A percentile compares a stretch with the other conserved stretches of the same genome.
These are phyloP conservation scores for Leucozona laternaria DNA, from an alignment of 2,888 invertebrate genomes.

Conservation along the genomic window DNA sequence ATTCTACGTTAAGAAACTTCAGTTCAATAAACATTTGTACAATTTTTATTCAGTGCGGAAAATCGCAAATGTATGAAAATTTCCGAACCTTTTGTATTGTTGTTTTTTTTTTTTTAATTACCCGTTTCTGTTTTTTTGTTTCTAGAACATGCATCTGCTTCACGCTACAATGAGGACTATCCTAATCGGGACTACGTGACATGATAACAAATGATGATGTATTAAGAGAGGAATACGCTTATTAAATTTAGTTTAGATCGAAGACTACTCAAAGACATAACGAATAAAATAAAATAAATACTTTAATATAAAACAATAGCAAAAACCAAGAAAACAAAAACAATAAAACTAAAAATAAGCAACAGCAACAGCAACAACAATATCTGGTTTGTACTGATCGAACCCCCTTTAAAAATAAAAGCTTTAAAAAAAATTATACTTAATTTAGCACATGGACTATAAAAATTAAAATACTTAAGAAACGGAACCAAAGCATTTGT, in stretches of 20 bases:
- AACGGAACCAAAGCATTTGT: constrained; percentile 69
- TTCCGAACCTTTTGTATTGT: constrained; percentile 33
- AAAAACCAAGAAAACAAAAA: constrained; percentile 11
- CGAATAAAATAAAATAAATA: constrained; percentile 9
- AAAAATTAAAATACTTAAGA: constrained; percentile 10
- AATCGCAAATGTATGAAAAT: no score
- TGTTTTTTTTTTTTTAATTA: neutral
- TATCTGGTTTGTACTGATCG: constrained; percentile 24
- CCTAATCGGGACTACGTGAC: constrained; percentile 82
- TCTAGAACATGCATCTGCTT: constrained; percentile 78
- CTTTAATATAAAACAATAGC: constrained; percentile 1
- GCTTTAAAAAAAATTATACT: constrained; percentile 7
- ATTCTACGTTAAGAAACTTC: no score
- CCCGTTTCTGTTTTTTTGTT: neutral
- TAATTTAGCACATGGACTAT: constrained; percentile 35
- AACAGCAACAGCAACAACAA: neutral
- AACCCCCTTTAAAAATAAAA: constrained; percentile 21
- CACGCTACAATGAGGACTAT: constrained; percentile 83
- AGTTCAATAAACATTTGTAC: no score
- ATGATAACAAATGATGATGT: constrained; percentile 79
- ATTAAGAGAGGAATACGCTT: constrained; percentile 68
- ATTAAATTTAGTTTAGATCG: constrained; percentile 63
- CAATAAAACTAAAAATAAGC: constrained; percentile 26
- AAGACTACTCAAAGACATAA: constrained; percentile 64
- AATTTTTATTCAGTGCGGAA: no score